Percentiles rank a stretch among this genome's conserved stretches.
Conservation (phyloP, 2,888 invertebrate genomes). For the Tachina fera region DNA sequence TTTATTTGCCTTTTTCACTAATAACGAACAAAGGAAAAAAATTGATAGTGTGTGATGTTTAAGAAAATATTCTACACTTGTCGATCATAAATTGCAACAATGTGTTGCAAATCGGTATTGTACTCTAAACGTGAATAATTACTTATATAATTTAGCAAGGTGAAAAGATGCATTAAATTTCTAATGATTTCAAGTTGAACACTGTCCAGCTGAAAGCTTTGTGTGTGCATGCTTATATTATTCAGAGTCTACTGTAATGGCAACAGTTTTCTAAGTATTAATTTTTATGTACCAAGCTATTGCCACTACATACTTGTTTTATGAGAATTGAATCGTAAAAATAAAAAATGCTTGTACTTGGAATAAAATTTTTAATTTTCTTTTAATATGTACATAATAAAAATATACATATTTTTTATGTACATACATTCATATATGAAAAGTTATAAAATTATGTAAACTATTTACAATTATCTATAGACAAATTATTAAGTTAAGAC, state of each 20-base stretch:
- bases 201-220: background rate
- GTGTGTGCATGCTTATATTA: background rate
- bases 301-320: slow-evolving; percentile 1
- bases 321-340: slow-evolving; percentile 26
- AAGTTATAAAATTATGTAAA: slow-evolving; percentile 1
- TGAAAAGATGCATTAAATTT: slow-evolving; percentile 48
- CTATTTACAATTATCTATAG: slow-evolving; percentile 4
- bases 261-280: background rate
- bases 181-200: background rate
- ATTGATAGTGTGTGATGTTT: slow-evolving; percentile 50
- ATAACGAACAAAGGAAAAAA: slow-evolving; percentile 15
- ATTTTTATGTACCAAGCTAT: slow-evolving; percentile 2
- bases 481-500: slow-evolving; percentile 12
- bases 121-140: background rate
- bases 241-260: background rate
- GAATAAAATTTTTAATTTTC: background rate
- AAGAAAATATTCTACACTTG: background rate
- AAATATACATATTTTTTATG: background rate
- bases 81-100: slow-evolving; percentile 58
- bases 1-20: slow-evolving; percentile 10
- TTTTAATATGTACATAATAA: background rate
- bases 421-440: background rate
- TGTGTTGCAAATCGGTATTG: background rate
- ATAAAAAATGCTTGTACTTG: slow-evolving; percentile 26
- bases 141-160: slow-evolving; percentile 49